Evolutionary conservation across 2,797 vertebrate genomes (phyloP).

Genomic region (Rhinatrema bivittatum): DNA sequence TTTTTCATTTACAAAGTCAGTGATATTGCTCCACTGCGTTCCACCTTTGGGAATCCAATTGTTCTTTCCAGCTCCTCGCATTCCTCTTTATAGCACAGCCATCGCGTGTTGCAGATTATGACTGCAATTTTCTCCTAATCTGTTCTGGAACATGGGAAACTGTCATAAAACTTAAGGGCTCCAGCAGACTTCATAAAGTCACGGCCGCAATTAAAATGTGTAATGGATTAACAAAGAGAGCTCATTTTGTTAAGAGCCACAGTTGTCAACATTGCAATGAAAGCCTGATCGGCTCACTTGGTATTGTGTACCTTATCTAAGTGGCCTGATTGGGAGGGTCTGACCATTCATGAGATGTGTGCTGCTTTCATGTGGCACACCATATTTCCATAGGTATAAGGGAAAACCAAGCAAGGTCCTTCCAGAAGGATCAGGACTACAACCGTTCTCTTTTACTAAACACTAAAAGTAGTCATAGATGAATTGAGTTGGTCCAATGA

Average conservation of each 20-base stretch:
- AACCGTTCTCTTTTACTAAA: no score
- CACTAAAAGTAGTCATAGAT: no score
- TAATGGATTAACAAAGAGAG: slow-evolving; percentile 29
- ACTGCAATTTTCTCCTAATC: slow-evolving; percentile 71
- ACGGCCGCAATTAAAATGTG: slow-evolving; percentile 34
- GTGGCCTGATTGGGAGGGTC: background rate
- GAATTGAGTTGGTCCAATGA: no score
- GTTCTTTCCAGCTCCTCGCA: slow-evolving; percentile 52
- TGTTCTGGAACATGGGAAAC: slow-evolving; percentile 54
- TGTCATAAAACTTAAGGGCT: slow-evolving; percentile 45
- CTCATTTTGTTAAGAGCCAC: slow-evolving; percentile 15
- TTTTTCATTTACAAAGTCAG: slow-evolving; percentile 70
- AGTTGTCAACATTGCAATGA: background rate
- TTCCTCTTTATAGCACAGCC: slow-evolving; percentile 59
- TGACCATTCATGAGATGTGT: no score
- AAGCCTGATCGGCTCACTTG: background rate
- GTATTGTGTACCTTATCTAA: background rate
- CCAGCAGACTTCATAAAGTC: slow-evolving; percentile 40
- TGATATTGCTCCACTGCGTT: slow-evolving; percentile 58
- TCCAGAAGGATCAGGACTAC: no score
- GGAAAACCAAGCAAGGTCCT: no score
- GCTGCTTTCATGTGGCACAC: no score
- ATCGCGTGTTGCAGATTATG: slow-evolving; percentile 61
- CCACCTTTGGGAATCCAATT: slow-evolving; percentile 64
- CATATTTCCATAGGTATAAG: no score